Percentiles rank a stretch among this genome's conserved stretches.
phyloP scores from a whole-genome alignment of 1,140 invertebrate genomes.

The Drosophila suzukii region DNA sequence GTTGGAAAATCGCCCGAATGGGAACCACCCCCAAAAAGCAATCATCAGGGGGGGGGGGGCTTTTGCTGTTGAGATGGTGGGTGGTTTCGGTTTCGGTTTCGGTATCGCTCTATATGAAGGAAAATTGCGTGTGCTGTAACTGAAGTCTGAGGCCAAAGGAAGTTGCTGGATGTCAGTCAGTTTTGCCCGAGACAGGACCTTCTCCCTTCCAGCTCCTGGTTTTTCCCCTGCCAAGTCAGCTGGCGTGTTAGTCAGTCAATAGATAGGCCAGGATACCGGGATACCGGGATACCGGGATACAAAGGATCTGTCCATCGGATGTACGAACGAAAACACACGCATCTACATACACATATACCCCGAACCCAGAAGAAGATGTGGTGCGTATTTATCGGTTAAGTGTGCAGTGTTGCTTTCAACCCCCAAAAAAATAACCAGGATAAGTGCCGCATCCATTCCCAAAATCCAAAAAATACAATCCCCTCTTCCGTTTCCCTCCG shows the following conservation, averaged over 20 bases:
- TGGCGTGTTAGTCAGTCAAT: constrained; percentile 73
- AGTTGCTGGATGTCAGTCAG: constrained; percentile 54
- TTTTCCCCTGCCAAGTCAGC: constrained; percentile 49
- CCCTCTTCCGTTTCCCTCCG: constrained; percentile 57
- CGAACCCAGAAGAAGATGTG: not conserved
- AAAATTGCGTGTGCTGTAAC: constrained; percentile 74
- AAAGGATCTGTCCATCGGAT: constrained; percentile 2
- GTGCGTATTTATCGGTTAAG: constrained; percentile 57
- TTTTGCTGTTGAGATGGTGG: no score
- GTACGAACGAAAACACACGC: not conserved
- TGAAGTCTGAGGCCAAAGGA: constrained; percentile 44
- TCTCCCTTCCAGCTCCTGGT: not conserved
- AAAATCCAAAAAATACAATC: constrained; percentile 20
- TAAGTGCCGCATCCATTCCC: constrained; percentile 47
- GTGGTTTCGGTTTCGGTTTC: no score
- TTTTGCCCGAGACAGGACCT: constrained; percentile 15
- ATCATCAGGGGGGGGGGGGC: constrained; percentile 4
- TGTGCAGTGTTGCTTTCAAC: constrained; percentile 42
- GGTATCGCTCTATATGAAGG: constrained; percentile 20
- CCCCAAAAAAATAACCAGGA: constrained; percentile 24
- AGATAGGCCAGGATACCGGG: constrained; percentile 49
- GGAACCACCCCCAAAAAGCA: constrained; percentile 45
- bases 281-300: constrained; percentile 13
- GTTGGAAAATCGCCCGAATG: constrained; percentile 64
- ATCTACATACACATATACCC: not conserved